Evolutionary conservation across 2,888 invertebrate species (phyloP).

Genomic region (Amblyjoppa proteus): DNA sequence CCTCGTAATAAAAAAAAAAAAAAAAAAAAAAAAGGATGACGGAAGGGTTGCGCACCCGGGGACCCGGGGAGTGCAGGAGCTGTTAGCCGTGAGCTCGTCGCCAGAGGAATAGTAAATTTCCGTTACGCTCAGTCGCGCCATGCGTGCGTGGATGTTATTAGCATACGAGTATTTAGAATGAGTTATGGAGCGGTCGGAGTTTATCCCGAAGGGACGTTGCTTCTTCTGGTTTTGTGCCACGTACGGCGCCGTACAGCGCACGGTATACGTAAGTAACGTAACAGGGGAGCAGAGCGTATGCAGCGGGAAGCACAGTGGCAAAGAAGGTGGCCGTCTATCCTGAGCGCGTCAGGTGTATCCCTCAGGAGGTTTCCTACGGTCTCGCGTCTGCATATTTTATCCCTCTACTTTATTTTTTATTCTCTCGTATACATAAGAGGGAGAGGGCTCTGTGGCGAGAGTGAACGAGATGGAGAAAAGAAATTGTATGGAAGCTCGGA

Average conservation of each 20-base stretch:
- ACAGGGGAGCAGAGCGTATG: slow-evolving; percentile 23
- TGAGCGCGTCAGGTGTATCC: slow-evolving; percentile 78
- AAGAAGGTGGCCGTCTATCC: slow-evolving; percentile 36
- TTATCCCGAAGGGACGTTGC: slow-evolving; percentile 74
- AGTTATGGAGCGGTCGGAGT: slow-evolving; percentile 79
- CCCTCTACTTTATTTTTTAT: slow-evolving; percentile 54
- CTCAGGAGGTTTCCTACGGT: slow-evolving; percentile 70
- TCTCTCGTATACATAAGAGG: slow-evolving; percentile 24
- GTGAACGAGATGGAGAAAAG: slow-evolving; percentile 29
- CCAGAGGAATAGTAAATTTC: slow-evolving; percentile 80
- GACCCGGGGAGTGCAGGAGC: slow-evolving; percentile 61
- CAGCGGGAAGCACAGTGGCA: slow-evolving; percentile 41
- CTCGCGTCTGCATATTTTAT: slow-evolving; percentile 75
- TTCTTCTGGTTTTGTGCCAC: slow-evolving; percentile 53
- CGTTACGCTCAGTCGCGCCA: slow-evolving; percentile 69
- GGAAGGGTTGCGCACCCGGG: slow-evolving; percentile 54
- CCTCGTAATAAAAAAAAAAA: slow-evolving; percentile 39
- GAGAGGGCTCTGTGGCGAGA: slow-evolving; percentile 18
- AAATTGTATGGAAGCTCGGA: slow-evolving; percentile 57
- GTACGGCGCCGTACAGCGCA: slow-evolving; percentile 10
- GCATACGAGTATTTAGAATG: slow-evolving; percentile 83
- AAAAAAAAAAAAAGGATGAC: slow-evolving; percentile 26
- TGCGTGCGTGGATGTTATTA: slow-evolving; percentile 76
- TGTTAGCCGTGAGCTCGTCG: slow-evolving; percentile 50
- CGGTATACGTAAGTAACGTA: slow-evolving; percentile 19